phyloP scores from a whole-genome alignment of 2,113 vertebrate species.

The Chlorodrepanis virens region DNA sequence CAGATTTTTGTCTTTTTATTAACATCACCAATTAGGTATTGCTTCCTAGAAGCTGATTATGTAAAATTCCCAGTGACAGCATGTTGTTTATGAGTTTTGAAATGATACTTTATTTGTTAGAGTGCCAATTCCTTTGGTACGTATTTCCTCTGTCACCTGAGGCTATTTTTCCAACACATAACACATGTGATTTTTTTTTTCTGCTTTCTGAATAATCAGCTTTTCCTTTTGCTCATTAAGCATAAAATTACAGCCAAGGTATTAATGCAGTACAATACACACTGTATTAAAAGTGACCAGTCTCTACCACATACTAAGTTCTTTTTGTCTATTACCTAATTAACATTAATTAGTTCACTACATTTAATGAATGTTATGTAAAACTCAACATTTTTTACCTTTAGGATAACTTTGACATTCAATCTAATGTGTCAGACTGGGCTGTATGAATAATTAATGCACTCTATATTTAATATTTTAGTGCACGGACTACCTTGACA shows the following conservation, averaged over 20 bases:
- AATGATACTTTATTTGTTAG: conserved; percentile 69
- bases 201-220: conserved; percentile 76
- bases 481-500: neutral
- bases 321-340: conserved; percentile 75
- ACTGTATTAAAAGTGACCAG: conserved; percentile 74
- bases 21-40: neutral
- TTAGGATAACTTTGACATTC: conserved; percentile 65
- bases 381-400: conserved; percentile 68
- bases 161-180: conserved; percentile 75
- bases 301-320: conserved; percentile 72
- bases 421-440: conserved; percentile 59
- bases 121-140: conserved; percentile 63
- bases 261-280: conserved; percentile 68
- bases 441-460: conserved; percentile 70
- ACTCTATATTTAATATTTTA: conserved; percentile 57
- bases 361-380: conserved; percentile 73
- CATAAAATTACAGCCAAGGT: conserved; percentile 70
- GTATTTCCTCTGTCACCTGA: conserved; percentile 74
- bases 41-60: conserved; percentile 29
- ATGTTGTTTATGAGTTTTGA: conserved; percentile 56
- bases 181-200: conserved; percentile 69
- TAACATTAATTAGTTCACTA: conserved; percentile 77
- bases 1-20: neutral
- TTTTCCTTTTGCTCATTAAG: conserved; percentile 77
- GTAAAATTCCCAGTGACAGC: conserved; percentile 41